Evolutionary conservation across 2,888 invertebrate genomes (phyloP).

Genomic region (Nematopogon swammerdamellus): DNA sequence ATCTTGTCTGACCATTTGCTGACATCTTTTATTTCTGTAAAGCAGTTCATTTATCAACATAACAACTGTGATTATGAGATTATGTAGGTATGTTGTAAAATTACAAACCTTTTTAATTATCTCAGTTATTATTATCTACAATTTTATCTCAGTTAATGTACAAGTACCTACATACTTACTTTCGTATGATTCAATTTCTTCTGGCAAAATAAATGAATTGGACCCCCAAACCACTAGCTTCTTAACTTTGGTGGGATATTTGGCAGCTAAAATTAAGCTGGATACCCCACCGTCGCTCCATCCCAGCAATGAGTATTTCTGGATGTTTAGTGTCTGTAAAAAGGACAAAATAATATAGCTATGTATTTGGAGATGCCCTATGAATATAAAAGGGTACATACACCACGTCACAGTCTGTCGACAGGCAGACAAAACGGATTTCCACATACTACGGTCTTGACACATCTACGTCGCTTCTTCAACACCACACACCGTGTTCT

Average conservation of each 20-base stretch:
- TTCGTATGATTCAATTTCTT: constrained; percentile 63
- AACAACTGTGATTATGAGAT: background rate
- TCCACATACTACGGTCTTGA: too few species aligned
- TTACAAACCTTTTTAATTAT: too few species aligned
- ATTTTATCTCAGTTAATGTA: too few species aligned
- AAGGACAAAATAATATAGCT: constrained; percentile 6
- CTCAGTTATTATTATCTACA: too few species aligned
- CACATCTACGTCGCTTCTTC: too few species aligned
- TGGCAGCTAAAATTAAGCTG: constrained; percentile 72
- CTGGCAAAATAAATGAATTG: constrained; percentile 68
- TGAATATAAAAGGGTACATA: too few species aligned
- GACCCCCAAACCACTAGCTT: constrained; percentile 78
- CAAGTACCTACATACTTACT: constrained; percentile 44
- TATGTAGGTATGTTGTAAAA: background rate
- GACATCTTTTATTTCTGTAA: constrained; percentile 66
- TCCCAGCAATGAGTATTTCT: constrained; percentile 74
- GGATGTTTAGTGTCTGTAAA: constrained; percentile 55
- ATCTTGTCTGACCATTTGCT: constrained; percentile 76
- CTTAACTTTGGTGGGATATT: constrained; percentile 61
- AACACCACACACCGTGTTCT: too few species aligned
- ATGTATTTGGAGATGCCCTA: background rate
- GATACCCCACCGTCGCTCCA: constrained; percentile 91
- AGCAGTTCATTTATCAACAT: background rate
- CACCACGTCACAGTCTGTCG: too few species aligned
- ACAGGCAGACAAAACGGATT: too few species aligned